Conservation (phyloP, 1,140 invertebrate genomes). For the Panagrolaimus sp. region DNA sequence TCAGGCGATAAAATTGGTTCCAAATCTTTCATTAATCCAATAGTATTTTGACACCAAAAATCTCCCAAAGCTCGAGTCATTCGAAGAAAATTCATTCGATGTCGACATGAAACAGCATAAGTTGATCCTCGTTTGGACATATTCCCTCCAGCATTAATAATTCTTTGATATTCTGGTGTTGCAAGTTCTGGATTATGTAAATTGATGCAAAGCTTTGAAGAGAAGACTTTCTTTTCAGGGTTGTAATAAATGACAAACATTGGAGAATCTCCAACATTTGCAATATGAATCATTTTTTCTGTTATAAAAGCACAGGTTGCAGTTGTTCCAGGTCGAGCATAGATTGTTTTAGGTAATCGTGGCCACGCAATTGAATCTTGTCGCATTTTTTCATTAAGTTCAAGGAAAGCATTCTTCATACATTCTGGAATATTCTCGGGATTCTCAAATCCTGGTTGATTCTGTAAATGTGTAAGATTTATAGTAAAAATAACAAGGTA, state of each 20-base stretch:
- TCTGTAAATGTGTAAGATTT: neutral
- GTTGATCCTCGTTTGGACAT: neutral
- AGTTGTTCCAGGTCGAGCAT: too few relatives aligned
- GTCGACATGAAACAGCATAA: neutral
- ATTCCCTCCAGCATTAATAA: neutral
- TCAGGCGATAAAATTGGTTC: neutral
- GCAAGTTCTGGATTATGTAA: neutral
- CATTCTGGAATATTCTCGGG: too few relatives aligned
- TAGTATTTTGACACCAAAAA: neutral
- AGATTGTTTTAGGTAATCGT: too few relatives aligned
- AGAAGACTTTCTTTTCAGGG: neutral
- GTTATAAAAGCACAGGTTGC: too few relatives aligned
- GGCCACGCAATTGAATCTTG: too few relatives aligned
- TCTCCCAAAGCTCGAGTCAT: conserved; percentile 9
- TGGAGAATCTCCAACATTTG: neutral
- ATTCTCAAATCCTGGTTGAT: too few relatives aligned
- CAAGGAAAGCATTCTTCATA: too few relatives aligned
- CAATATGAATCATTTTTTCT: too few relatives aligned
- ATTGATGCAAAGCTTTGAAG: neutral
- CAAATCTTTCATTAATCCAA: neutral
- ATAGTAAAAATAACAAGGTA: too few relatives aligned
- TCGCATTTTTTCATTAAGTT: too few relatives aligned
- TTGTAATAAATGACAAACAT: neutral
- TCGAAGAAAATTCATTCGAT: neutral
- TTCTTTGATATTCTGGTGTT: neutral